A percentile compares a stretch with the other conserved stretches of the same genome.
phyloP scores from a whole-genome alignment of 2,113 vertebrate species.

The Sminthopsis crassicaudata region DNA sequence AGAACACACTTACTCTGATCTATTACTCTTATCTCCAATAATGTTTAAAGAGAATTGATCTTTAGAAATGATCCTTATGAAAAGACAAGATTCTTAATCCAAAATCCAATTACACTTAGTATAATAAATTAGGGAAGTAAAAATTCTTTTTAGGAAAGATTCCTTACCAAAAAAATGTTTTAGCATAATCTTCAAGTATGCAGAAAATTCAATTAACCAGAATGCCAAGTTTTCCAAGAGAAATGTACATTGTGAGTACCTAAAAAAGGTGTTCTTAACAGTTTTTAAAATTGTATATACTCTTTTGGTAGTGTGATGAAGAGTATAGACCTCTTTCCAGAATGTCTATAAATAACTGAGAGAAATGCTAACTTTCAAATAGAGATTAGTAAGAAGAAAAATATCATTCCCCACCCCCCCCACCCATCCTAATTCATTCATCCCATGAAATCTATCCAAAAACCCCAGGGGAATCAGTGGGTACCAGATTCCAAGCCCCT shows the following conservation, averaged over 20 bases:
- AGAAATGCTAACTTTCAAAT: not conserved
- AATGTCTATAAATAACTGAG: not conserved
- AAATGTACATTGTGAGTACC: not conserved
- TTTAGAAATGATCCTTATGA: not conserved
- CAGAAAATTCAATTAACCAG: conserved; percentile 26
- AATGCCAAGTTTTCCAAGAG: conserved; percentile 35
- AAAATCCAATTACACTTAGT: not conserved
- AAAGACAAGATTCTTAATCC: not conserved
- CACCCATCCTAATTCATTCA: not conserved
- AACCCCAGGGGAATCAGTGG: not conserved
- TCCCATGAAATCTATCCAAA: not conserved
- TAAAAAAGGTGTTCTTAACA: not conserved
- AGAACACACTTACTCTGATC: not conserved
- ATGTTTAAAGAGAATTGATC: not conserved
- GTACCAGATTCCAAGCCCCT: not conserved
- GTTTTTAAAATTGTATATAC: not conserved
- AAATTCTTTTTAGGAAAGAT: not conserved
- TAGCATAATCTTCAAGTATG: conserved; percentile 17
- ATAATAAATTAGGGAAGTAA: not conserved
- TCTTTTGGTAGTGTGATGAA: not conserved
- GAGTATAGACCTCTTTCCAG: not conserved
- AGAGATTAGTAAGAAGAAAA: conserved; percentile 30
- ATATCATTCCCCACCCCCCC: not conserved
- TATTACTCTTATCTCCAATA: not conserved
- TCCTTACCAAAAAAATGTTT: conserved; percentile 36